Conservation (phyloP, 2,888 invertebrate species). For the Amblyjoppa fuscipennis region DNA sequence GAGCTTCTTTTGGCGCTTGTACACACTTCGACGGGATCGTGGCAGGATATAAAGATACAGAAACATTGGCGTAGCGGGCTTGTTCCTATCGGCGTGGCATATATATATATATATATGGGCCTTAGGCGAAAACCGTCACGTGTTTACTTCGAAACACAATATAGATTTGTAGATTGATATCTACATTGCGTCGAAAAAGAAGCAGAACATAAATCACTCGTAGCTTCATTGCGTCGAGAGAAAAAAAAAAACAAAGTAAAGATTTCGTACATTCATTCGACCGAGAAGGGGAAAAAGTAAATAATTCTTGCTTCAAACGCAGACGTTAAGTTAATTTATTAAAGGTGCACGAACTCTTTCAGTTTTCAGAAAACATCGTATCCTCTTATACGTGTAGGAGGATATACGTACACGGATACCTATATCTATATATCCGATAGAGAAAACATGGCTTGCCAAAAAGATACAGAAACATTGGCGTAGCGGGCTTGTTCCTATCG, state of each 20-base stretch:
- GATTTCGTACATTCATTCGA: neutral
- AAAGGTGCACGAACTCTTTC: neutral
- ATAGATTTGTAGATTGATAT: neutral
- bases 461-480: constrained; percentile 41
- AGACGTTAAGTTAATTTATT: neutral
- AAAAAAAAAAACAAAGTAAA: neutral
- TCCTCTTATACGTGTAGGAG: neutral
- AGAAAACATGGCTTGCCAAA: too few species aligned
- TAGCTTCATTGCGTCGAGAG: neutral
- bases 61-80: constrained; percentile 41
- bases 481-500: neutral
- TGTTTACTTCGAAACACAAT: neutral
- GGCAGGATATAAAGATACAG: neutral
- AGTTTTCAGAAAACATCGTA: neutral
- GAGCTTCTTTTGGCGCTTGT: constrained; percentile 2
- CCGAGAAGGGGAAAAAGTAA: neutral
- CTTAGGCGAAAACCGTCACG: neutral
- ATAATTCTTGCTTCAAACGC: neutral
- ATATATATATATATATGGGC: neutral
- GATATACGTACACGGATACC: too few species aligned
- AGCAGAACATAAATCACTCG: neutral
- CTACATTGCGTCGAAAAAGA: neutral
- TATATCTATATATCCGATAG: too few species aligned
- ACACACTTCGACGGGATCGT: neutral
- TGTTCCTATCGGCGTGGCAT: neutral